phyloP scores from a whole-genome alignment of 1,140 invertebrate species.

The Bombyx mori region DNA sequence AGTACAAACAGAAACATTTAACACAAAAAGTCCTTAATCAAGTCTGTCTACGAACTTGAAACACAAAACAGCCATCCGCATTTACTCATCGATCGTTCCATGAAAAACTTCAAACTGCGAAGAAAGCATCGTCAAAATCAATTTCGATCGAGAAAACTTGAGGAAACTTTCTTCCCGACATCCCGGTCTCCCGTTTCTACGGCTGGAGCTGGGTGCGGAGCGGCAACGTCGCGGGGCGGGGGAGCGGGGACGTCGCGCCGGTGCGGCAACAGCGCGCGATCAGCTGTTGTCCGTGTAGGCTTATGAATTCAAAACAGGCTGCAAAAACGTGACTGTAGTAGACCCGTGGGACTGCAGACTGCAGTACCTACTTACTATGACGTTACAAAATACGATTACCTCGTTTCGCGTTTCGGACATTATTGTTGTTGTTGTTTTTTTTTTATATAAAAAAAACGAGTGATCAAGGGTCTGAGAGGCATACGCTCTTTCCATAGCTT shows the following conservation, averaged over 20 bases:
- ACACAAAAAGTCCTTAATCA: too few relatives aligned
- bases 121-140: too few relatives aligned
- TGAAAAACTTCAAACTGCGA: too few relatives aligned
- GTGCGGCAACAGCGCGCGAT: conserved; percentile 23
- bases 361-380: conserved; percentile 8
- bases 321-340: conserved; percentile 20
- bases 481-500: too few relatives aligned
- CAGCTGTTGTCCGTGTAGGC: conserved; percentile 26
- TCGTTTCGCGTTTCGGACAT: neutral
- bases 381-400: neutral
- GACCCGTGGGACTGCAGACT: conserved; percentile 5
- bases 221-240: conserved; percentile 20
- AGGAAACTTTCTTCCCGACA: neutral
- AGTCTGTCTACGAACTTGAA: too few relatives aligned
- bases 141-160: too few relatives aligned
- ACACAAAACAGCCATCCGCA: too few relatives aligned
- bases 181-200: neutral
- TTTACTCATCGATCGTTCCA: too few relatives aligned
- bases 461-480: neutral
- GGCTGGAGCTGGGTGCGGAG: conserved; percentile 4
- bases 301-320: conserved; percentile 35
- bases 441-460: neutral
- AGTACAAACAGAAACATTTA: too few relatives aligned
- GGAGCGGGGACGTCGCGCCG: conserved; percentile 13
- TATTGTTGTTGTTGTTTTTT: neutral